These are phyloP conservation scores for Gadus macrocephalus DNA, from an alignment of 2,113 vertebrate species.

Conservation along the genomic window DNA sequence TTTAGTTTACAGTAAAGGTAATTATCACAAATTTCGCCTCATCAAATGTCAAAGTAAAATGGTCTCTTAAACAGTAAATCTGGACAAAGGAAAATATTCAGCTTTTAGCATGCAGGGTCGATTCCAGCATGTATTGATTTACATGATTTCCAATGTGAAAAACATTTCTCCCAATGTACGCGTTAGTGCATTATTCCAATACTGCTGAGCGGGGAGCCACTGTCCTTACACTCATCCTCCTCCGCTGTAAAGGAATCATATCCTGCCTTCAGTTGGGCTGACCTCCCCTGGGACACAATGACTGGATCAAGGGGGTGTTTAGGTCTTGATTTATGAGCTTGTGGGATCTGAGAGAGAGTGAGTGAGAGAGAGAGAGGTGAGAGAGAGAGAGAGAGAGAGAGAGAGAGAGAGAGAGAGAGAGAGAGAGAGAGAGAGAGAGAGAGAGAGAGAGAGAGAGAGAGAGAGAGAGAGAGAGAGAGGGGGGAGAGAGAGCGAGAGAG, in stretches of 20 bases:
- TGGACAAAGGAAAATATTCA: neutral
- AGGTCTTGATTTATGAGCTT: constrained; percentile 73
- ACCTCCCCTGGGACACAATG: constrained; percentile 67
- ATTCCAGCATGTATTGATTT: constrained; percentile 5
- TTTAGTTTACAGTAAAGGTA: no score
- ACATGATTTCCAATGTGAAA: constrained; percentile 21
- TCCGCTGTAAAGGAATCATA: constrained; percentile 63
- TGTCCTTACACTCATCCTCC: constrained; percentile 58
- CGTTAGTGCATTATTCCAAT: neutral
- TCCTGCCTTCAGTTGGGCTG: constrained; percentile 66
- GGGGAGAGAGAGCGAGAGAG: neutral
- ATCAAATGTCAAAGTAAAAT: no score
- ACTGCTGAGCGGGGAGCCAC: constrained; percentile 32
- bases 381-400: constrained; percentile 31
- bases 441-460: no score
- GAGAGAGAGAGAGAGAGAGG: constrained; percentile 42
- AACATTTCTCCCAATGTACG: neutral
- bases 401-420: constrained; percentile 25
- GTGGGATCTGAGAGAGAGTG: constrained; percentile 65
- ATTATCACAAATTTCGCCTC: no score
- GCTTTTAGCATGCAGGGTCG: neutral
- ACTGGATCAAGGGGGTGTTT: constrained; percentile 75
- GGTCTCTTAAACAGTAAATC: neutral
- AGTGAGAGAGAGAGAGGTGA: constrained; percentile 24
- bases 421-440: no score